Percentiles rank a stretch among this genome's conserved stretches.
Evolutionary conservation across 2,113 vertebrate species (phyloP).

Genomic region (Lynx canadensis): DNA sequence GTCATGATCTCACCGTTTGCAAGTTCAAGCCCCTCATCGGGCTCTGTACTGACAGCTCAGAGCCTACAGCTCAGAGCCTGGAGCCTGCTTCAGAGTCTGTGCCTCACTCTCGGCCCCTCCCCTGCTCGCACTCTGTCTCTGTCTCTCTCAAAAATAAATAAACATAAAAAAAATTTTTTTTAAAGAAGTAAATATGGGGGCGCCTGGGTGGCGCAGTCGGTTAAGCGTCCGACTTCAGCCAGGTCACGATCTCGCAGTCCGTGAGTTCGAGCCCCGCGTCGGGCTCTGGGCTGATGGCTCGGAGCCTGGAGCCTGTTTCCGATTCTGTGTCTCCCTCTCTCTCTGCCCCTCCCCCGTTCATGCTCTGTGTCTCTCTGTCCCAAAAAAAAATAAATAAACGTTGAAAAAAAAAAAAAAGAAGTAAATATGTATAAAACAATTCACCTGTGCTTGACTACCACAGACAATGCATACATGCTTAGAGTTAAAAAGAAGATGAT

Average conservation of each 20-base stretch:
- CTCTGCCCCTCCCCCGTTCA: too few species aligned
- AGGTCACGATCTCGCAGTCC: too few species aligned
- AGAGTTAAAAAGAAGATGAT: conserved; percentile 33
- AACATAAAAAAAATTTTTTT: background rate
- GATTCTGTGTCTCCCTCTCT: too few species aligned
- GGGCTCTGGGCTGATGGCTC: too few species aligned
- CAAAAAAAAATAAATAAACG: background rate
- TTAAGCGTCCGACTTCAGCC: too few species aligned
- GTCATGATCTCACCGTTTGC: background rate
- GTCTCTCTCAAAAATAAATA: background rate
- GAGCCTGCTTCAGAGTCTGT: background rate
- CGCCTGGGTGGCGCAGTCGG: too few species aligned
- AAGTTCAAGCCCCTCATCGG: background rate
- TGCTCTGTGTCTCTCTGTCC: too few species aligned
- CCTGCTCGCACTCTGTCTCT: background rate
- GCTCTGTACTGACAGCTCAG: too few species aligned
- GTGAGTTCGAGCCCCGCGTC: too few species aligned
- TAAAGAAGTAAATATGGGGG: background rate
- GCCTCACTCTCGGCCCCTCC: too few species aligned
- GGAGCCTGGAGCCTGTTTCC: too few species aligned
- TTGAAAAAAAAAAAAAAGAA: background rate
- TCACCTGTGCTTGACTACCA: conserved; percentile 4
- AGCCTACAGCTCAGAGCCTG: too few species aligned
- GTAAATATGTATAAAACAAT: background rate
- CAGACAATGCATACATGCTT: background rate